Conservation (phyloP, 1,140 invertebrate species). For the Sarcophaga bullata region DNA sequence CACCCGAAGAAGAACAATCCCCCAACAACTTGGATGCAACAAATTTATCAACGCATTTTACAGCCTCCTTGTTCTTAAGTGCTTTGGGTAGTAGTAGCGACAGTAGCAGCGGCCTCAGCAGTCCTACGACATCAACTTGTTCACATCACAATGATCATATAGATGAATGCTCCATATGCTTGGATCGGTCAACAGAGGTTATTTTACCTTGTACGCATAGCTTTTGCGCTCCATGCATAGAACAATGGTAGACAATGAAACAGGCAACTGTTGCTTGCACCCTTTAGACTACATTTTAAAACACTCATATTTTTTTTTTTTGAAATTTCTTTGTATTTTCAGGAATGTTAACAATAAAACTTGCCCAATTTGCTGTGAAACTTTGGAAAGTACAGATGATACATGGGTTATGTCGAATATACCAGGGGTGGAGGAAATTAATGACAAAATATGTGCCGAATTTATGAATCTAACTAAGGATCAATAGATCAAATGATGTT, state of each 20-base stretch:
- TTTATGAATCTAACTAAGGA: conserved; percentile 49
- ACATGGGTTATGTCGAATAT: conserved; percentile 75
- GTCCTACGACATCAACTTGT: conserved; percentile 43
- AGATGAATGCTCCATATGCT: conserved; percentile 77
- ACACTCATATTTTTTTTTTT: conserved; percentile 23
- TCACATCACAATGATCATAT: conserved; percentile 49
- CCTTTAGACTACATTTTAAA: too few relatives aligned
- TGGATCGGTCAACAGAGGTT: conserved; percentile 74
- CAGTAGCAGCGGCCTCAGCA: conserved; percentile 40
- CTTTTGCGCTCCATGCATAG: conserved; percentile 76
- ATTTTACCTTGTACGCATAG: conserved; percentile 75
- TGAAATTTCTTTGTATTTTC: conserved; percentile 50
- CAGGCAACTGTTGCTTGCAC: background rate
- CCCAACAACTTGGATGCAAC: background rate
- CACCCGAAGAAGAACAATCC: conserved; percentile 29
- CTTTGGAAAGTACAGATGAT: conserved; percentile 72
- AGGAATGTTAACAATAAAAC: conserved; percentile 76
- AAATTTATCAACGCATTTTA: conserved; percentile 45
- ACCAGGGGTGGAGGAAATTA: conserved; percentile 72
- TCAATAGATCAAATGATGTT: background rate
- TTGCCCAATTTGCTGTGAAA: conserved; percentile 75
- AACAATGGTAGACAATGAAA: conserved; percentile 70
- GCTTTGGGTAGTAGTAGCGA: conserved; percentile 43
- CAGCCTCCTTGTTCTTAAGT: conserved; percentile 62
- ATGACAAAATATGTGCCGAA: conserved; percentile 68